Evolutionary conservation across 2,888 invertebrate genomes (phyloP), one percentile per base, ranked within the genome.

Genomic region (Atherix ibis): DNA sequence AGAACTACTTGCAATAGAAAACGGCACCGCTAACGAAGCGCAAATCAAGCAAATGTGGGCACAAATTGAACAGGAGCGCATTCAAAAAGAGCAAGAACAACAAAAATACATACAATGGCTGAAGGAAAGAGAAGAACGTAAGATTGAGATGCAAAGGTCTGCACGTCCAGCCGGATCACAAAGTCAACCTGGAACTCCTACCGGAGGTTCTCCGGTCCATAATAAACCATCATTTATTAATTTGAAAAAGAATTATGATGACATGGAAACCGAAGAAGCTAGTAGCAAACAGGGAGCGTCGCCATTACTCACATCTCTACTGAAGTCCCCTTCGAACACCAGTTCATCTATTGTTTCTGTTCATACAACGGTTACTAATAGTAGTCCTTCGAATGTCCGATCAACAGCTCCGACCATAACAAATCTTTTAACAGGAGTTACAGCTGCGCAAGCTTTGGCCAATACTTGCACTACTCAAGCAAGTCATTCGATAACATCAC

Each of bases 291-390:
- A 70, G 3, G 72, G 70, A 0, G 65, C 76, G 0, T 76, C 77
- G 0, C 87, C 87, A 0, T 60, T 89, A 27, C 64, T 89, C 30
- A 85, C 88, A 6, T 85, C 85, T 29, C 64, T 89, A 24, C 62
- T 89, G 4, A 84, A 87, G 55, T 78, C 76, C 28, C 71, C 72
- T 1, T 69, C 70, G 18, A 69, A 70, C 34, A 55, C 62, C 13
- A 58, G 61, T 41, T 46, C 50, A 45, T 50, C 53, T 51, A 64
- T n/a, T 53, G 67, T 27, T 15, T 4, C 4, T 4, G 10, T 16
- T 39, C 49, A 4, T 5, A n/a, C 24, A 25, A 10, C 13, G 4
- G 19, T 19, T 19, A 8, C 19, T 8, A 24, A 43, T 14, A 28
- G 37, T 2, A 46, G 47, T 5, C 40, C 42, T 1, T 47, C 46